phyloP scores from a whole-genome alignment of 2,888 invertebrate species.

The Eubasilissa splendida region DNA sequence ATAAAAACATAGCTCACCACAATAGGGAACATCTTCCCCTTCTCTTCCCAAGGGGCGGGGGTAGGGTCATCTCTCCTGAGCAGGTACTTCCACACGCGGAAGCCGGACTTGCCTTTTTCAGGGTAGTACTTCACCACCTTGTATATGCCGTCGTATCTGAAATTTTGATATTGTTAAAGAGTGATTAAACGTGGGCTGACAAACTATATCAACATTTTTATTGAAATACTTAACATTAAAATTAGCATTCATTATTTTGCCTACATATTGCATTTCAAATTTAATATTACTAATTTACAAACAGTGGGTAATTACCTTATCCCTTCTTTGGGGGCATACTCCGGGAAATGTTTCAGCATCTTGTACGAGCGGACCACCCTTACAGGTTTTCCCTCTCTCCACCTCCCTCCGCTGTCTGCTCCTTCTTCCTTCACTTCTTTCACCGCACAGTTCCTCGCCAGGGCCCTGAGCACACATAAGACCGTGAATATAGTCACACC shows the following conservation, averaged over 20 bases:
- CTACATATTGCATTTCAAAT: no score
- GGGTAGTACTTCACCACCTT: constrained; percentile 90
- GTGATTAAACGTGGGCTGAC: no score
- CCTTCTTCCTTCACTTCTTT: constrained; percentile 75
- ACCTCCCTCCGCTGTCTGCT: constrained; percentile 77
- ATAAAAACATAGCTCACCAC: constrained; percentile 59
- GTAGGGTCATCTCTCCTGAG: constrained; percentile 83
- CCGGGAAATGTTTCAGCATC: constrained; percentile 79
- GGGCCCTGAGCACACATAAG: constrained; percentile 71
- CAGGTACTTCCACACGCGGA: constrained; percentile 85
- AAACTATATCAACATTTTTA: no score
- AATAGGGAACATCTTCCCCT: constrained; percentile 75
- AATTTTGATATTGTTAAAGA: constrained; percentile 19
- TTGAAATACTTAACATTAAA: no score
- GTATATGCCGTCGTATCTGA: constrained; percentile 88
- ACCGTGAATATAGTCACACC: no score
- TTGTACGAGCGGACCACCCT: constrained; percentile 86
- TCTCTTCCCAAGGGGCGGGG: constrained; percentile 86
- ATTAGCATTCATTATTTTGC: no score
- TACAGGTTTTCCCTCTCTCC: constrained; percentile 84
- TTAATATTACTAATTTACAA: background rate
- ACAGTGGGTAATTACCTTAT: constrained; percentile 66
- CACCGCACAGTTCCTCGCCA: constrained; percentile 86
- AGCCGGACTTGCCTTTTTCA: constrained; percentile 84
- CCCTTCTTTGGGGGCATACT: constrained; percentile 85